Evolutionary conservation across 2,797 vertebrate genomes (phyloP).

Genomic region (Numenius phaeopus): DNA sequence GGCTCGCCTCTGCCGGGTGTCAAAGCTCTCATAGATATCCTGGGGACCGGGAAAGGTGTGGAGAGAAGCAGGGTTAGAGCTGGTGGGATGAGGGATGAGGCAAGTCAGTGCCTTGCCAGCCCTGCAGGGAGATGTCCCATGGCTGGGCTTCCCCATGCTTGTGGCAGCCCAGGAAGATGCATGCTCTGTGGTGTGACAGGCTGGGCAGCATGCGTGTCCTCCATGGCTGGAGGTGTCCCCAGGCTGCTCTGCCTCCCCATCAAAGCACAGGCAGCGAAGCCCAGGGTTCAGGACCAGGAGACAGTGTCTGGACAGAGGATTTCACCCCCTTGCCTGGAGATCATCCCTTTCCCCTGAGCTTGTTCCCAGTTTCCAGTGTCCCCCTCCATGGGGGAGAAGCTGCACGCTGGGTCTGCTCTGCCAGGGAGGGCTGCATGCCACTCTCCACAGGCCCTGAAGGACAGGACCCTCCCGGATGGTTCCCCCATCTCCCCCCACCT

Average conservation of each 20-base stretch:
- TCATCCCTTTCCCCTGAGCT: not conserved
- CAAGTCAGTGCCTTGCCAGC: not conserved
- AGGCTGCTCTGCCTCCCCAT: not conserved
- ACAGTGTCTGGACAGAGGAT: not conserved
- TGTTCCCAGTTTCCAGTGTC: fast-evolving
- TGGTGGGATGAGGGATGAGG: not conserved
- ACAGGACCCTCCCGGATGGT: not conserved
- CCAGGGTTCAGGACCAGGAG: not conserved
- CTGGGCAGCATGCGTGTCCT: fast-evolving
- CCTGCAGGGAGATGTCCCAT: not conserved
- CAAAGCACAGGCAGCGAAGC: not conserved
- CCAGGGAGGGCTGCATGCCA: not conserved
- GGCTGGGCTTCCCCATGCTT: fast-evolving
- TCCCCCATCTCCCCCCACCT: not conserved
- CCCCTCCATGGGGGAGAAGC: not conserved
- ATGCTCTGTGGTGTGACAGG: not conserved
- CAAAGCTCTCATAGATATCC: conserved; percentile 93
- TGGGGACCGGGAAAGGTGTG: conserved; percentile 43
- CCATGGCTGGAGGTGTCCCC: not conserved
- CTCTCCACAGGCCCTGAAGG: fast-evolving
- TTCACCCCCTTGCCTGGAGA: not conserved
- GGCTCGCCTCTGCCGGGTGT: conserved; percentile 88
- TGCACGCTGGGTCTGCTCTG: not conserved
- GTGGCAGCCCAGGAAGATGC: not conserved
- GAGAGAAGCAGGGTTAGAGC: not conserved